Evolutionary conservation across 2,888 invertebrate species (phyloP), one percentile per base, ranked within the genome.

Genomic region (Agelastica alni): DNA sequence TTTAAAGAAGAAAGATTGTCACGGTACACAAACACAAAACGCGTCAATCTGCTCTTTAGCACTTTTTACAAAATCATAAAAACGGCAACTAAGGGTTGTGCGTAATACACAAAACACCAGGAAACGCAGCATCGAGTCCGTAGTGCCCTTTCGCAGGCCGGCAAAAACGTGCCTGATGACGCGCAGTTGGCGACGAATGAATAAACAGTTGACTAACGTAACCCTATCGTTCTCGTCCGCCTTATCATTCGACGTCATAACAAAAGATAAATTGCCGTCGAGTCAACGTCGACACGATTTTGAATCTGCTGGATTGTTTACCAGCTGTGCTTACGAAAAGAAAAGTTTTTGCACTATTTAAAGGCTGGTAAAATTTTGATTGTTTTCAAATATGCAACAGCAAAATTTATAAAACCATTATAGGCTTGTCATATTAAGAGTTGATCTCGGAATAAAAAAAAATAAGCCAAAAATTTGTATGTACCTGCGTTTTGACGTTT

Each of bases 231-330:
- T 6, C 18, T 10, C 18, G 20, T 17, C 63, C 65, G 65, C 62
- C 68, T 62, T 68, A 68, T 68, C 70, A 69, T 65, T 66, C 66
- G 69, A 66, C 65, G 63, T 68, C 65, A 69, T 67, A 70, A 73
- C 71, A 71, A 71, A 71, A 69, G 70, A 70, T 70, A 67, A 70
- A 71, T 72, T 69, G 68, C 63, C 62, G 52, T 62, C 63, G 65
- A 64, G 63, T 67, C 64, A 65, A 63, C 63, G 59, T 64, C 64
- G 41, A 12, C 26, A 10, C 3, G 41, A 13, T 26, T n/a, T 9
- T 7, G 4, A 12, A 13, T 31, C 7, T 10, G 10, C 10, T 9
- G n/a, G 17, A 36, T 17, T 36, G 36, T 36, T 10, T 31, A 6
- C 31, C 31, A 31, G n/a, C n/a, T n/a, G n/a, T n/a, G n/a, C n/a